Percentiles rank a stretch among this genome's conserved stretches.
Conservation (phyloP, 2,888 invertebrate genomes). For the Pseudeuparius sepicola region DNA sequence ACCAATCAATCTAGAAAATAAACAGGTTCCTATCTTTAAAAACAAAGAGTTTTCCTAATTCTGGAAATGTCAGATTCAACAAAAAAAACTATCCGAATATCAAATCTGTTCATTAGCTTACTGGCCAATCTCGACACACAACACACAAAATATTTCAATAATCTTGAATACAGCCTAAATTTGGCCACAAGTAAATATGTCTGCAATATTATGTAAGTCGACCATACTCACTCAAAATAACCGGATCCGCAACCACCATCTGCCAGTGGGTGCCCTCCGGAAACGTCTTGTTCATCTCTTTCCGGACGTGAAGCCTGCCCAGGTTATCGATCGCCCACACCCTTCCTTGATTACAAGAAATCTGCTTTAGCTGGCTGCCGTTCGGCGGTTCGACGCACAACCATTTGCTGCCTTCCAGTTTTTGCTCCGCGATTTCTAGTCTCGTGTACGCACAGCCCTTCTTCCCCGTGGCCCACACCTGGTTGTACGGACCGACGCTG, state of each 20-base stretch:
- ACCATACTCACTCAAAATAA: conserved; percentile 40
- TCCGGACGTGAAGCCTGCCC: conserved; percentile 65
- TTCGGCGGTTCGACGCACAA: conserved; percentile 65
- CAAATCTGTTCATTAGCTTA: no score
- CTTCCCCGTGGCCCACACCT: conserved; percentile 78
- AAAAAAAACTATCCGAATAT: no score
- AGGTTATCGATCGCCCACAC: conserved; percentile 75
- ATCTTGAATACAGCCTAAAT: no score
- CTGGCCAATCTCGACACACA: no score
- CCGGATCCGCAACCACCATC: conserved; percentile 49
- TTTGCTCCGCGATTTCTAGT: conserved; percentile 58
- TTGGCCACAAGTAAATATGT: no score
- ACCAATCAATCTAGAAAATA: no score
- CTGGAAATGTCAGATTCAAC: no score
- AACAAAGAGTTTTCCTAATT: no score
- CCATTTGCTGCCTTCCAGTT: conserved; percentile 61
- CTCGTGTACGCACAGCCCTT: conserved; percentile 80
- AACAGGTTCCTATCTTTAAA: no score
- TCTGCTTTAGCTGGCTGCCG: conserved; percentile 57
- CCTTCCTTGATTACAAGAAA: conserved; percentile 60
- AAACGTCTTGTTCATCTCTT: conserved; percentile 62
- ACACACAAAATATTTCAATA: not conserved
- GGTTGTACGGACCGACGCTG: conserved; percentile 55
- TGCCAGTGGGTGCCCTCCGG: conserved; percentile 84
- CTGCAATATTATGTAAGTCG: not conserved